These are phyloP conservation scores for Anoplius nigerrimus DNA, from an alignment of 2,888 invertebrate genomes.

Conservation along the genomic window DNA sequence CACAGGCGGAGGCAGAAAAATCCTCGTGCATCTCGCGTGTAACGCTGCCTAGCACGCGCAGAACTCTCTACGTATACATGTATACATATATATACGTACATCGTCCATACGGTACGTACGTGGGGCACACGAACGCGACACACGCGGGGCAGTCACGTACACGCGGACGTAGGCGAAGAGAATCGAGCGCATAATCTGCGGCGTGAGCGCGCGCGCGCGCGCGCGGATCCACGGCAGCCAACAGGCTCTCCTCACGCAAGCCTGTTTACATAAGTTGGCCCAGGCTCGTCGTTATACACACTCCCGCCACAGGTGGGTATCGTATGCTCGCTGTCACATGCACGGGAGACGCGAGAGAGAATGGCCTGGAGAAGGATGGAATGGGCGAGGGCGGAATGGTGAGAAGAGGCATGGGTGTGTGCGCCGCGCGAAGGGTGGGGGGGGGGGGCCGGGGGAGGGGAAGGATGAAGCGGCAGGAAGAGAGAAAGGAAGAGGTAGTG, in stretches of 20 bases:
- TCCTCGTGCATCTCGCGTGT: background rate
- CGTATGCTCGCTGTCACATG: background rate
- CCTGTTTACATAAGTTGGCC: constrained; percentile 63
- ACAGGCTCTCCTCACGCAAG: constrained; percentile 62
- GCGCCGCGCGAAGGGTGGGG: background rate
- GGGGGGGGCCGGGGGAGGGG: background rate
- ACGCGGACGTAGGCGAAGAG: constrained; percentile 22
- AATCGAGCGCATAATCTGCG: constrained; percentile 58
- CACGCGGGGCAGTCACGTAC: background rate
- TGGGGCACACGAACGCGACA: constrained; percentile 9
- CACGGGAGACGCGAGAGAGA: too few relatives aligned
- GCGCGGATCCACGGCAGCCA: constrained; percentile 50
- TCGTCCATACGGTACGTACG: background rate
- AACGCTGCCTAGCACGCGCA: too few relatives aligned
- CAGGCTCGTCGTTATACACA: constrained; percentile 37
- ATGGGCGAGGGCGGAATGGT: too few relatives aligned
- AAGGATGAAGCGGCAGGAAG: background rate
- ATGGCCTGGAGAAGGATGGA: too few relatives aligned
- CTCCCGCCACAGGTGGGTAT: constrained; percentile 63
- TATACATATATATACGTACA: too few relatives aligned
- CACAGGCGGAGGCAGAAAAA: constrained; percentile 20
- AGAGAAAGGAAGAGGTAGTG: background rate
- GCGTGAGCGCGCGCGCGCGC: too few relatives aligned
- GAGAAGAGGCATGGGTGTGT: too few relatives aligned
- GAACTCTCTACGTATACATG: too few relatives aligned